These are phyloP conservation scores for Drosophila kurseongensis DNA, from an alignment of 1,140 invertebrate species.

Conservation along the genomic window DNA sequence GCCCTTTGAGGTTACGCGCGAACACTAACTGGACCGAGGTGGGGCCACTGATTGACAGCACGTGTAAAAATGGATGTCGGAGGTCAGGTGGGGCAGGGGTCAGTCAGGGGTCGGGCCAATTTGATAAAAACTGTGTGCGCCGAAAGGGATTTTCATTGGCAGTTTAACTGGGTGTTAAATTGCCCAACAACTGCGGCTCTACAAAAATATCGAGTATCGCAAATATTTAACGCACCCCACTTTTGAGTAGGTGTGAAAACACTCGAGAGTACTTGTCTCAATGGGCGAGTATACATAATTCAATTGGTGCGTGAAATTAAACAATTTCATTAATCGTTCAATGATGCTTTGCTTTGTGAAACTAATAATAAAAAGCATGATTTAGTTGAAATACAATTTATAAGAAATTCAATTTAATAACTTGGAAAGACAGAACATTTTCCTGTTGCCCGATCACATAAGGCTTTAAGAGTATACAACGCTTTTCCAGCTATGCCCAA, in stretches of 20 bases:
- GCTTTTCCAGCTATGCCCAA: not conserved
- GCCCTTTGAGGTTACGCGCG: constrained; percentile 41
- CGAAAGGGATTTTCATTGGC: constrained; percentile 18
- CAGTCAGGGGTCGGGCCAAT: constrained; percentile 15
- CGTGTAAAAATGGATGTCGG: constrained; percentile 57
- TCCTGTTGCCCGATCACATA: too few species aligned
- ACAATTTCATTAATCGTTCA: constrained; percentile 20
- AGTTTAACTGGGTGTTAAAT: constrained; percentile 35
- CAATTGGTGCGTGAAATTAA: not conserved
- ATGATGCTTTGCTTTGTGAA: not conserved
- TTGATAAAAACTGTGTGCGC: constrained; percentile 36
- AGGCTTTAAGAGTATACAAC: not conserved
- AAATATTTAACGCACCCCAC: constrained; percentile 21
- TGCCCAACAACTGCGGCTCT: constrained; percentile 23
- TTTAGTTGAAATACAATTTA: too few species aligned
- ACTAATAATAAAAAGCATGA: too few species aligned
- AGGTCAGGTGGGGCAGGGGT: constrained; percentile 21
- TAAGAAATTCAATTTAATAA: too few species aligned
- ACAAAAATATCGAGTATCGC: constrained; percentile 29
- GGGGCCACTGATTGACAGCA: constrained; percentile 55
- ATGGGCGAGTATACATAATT: constrained; percentile 11
- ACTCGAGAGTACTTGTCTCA: constrained; percentile 7
- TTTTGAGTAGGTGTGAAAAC: constrained; percentile 29
- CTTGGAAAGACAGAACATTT: too few species aligned
- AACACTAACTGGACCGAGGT: constrained; percentile 21